These are phyloP conservation scores for Coregonus sp. DNA, from an alignment of 2,797 vertebrate genomes.

Conservation along the genomic window DNA sequence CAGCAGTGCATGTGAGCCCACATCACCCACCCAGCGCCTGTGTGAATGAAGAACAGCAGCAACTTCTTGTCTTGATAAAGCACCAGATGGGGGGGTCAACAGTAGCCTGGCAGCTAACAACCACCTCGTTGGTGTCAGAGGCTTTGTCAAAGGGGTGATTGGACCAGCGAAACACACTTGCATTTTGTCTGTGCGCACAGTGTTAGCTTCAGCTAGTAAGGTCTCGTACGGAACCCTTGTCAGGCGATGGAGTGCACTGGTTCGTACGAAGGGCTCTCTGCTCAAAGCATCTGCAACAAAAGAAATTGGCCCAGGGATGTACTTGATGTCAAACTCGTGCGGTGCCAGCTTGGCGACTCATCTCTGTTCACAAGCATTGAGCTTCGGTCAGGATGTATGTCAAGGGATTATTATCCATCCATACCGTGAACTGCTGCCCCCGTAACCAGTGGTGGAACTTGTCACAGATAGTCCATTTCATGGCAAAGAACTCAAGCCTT, in stretches of 20 bases:
- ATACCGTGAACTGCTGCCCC: not conserved
- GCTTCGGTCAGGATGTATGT: constrained; percentile 4
- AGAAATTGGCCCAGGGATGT: too few species aligned
- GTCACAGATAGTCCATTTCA: not conserved
- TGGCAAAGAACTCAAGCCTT: not conserved
- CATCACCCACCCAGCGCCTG: too few species aligned
- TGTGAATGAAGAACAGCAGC: too few species aligned
- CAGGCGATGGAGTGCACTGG: too few species aligned
- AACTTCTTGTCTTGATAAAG: too few species aligned
- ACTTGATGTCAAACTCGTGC: too few species aligned
- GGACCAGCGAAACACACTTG: constrained; percentile 21
- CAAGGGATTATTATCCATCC: too few species aligned
- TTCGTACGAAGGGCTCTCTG: too few species aligned
- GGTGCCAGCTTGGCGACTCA: constrained; percentile 1
- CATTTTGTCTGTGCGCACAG: not conserved
- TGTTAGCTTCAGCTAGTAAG: constrained; percentile 5
- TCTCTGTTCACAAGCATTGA: constrained; percentile 10
- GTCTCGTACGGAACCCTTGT: constrained; percentile 3
- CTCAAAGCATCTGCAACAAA: too few species aligned
- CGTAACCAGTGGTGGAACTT: constrained; percentile 11
- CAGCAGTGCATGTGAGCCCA: too few species aligned
- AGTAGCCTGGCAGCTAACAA: not conserved
- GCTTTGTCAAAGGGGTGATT: not conserved
- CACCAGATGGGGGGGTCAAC: not conserved
- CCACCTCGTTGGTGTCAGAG: not conserved